Base-by-base conservation (phyloP, 2,797 vertebrate genomes). In the Poecilia picta region DNA sequence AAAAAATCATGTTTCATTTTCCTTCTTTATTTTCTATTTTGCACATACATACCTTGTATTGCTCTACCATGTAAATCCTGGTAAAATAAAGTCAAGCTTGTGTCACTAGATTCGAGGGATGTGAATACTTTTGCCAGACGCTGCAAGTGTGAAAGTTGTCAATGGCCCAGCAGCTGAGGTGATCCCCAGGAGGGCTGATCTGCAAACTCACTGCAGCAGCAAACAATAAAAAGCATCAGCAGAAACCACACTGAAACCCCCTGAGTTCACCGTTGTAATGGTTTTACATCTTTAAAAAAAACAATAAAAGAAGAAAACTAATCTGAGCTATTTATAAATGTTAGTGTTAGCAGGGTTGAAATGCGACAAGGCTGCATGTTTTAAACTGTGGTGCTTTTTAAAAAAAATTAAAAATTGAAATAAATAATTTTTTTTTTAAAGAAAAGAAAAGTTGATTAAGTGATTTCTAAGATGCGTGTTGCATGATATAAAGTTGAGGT, bases 191-290 rank as follows among this genome's bases (percentile, higher is more conserved):
- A 83, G 92, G 81, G 59, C 82, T 90, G 77, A 93, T 95, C 90
- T 95, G 94, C 94, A 93, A 93, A 94, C 94, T 93, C 93, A 93
- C 94, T 94, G 93, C 95, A 94, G 94, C 89, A 94, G 77, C 79
- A 70, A 81, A 85, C 43, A 45, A 85, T 75, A 75, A 78, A 80
- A 83, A 89, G 88, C 84, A 94, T 95, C 93, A 94, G 93, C 93
- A 94, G 86, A 94, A 91, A n/a, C n/a, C 88, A 85, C 71, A 74
- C 78, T 46, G 72, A 87, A 86, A 81, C 75, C 76, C 41, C 83
- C 83, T 80, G 85, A 78, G 4, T 72, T 73, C 66, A 77, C 39
- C 73, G 2, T 51, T 8, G 8, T 51, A 23, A 10, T 36, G 28
- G 25, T 8, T 72, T 76, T 1, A 70, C 23, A 72, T 72, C 41